Evolutionary conservation across 2,113 vertebrate species (phyloP).

Genomic region (Mustela nigripes): DNA sequence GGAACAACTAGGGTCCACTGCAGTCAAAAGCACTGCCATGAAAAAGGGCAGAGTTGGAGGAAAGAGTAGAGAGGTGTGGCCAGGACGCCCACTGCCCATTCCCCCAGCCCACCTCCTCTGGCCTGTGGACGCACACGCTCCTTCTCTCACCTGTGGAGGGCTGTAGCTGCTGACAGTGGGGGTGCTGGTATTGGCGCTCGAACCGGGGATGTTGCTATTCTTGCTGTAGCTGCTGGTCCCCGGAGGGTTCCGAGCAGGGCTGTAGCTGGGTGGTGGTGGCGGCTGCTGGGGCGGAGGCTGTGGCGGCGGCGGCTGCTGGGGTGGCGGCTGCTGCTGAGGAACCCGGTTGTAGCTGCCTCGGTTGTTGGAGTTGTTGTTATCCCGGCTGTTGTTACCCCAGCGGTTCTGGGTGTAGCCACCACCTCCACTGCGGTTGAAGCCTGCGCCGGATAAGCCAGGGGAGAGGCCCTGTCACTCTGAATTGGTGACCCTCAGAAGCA

Average conservation of each 20-base stretch:
- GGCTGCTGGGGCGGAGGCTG: conserved; percentile 78
- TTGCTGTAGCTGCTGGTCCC: conserved; percentile 88
- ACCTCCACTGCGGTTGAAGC: conserved; percentile 89
- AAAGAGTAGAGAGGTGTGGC: neutral
- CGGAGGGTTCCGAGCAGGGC: conserved; percentile 73
- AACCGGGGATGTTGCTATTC: conserved; percentile 88
- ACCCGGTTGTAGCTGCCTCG: conserved; percentile 91
- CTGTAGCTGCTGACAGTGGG: conserved; percentile 90
- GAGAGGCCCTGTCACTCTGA: neutral
- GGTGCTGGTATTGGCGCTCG: conserved; percentile 87
- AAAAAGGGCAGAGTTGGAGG: neutral
- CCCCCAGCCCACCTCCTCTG: neutral
- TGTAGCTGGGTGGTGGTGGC: conserved; percentile 83
- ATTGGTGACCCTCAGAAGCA: neutral
- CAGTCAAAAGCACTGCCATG: neutral
- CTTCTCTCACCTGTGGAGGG: conserved; percentile 83
- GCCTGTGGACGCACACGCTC: accelerated
- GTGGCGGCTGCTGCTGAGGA: conserved; percentile 89
- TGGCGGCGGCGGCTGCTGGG: conserved; percentile 87
- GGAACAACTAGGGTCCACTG: neutral
- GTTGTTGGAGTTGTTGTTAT: conserved; percentile 88
- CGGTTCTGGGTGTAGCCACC: conserved; percentile 92
- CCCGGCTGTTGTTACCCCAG: conserved; percentile 91
- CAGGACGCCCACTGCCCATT: neutral
- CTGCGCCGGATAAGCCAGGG: conserved; percentile 78